Evolutionary conservation across 2,797 vertebrate species (phyloP).

Genomic region (Lepus oiostolus): DNA sequence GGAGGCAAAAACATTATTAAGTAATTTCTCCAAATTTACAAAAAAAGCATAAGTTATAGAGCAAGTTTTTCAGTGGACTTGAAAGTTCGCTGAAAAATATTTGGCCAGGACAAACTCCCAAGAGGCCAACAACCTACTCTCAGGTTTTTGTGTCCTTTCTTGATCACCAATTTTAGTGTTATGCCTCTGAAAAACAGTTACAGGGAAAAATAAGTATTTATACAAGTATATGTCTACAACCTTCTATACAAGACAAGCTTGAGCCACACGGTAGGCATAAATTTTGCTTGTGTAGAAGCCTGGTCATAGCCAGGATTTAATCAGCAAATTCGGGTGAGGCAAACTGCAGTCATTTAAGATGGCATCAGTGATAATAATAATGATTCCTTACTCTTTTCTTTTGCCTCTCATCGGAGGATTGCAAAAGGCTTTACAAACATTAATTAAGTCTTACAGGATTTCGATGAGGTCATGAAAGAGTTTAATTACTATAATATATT

Average conservation of each 20-base stretch:
- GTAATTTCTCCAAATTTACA: not conserved
- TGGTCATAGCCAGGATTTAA: constrained; percentile 60
- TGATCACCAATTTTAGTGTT: not conserved
- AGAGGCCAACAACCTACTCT: not conserved
- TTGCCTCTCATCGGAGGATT: constrained; percentile 66
- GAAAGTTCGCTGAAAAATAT: not conserved
- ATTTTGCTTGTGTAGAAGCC: constrained; percentile 42
- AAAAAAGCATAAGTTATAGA: not conserved
- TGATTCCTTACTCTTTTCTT: constrained; percentile 67
- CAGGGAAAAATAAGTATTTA: not conserved
- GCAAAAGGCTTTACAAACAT: constrained; percentile 75
- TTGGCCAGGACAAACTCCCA: not conserved
- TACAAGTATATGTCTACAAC: not conserved
- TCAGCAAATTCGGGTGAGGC: constrained; percentile 59
- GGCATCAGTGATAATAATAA: constrained; percentile 71
- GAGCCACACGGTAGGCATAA: not conserved
- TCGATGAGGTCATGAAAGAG: constrained; percentile 71
- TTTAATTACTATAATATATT: constrained; percentile 79
- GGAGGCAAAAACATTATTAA: not conserved
- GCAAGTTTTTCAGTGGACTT: not conserved
- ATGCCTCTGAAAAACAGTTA: not conserved
- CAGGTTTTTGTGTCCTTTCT: not conserved
- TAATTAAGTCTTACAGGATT: constrained; percentile 80
- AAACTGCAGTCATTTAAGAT: constrained; percentile 69
- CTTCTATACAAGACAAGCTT: constrained; percentile 17